Evolutionary conservation across 2,113 vertebrate species (phyloP), one percentile per base, ranked within the genome.

Genomic region (Chaenogobius annularis): DNA sequence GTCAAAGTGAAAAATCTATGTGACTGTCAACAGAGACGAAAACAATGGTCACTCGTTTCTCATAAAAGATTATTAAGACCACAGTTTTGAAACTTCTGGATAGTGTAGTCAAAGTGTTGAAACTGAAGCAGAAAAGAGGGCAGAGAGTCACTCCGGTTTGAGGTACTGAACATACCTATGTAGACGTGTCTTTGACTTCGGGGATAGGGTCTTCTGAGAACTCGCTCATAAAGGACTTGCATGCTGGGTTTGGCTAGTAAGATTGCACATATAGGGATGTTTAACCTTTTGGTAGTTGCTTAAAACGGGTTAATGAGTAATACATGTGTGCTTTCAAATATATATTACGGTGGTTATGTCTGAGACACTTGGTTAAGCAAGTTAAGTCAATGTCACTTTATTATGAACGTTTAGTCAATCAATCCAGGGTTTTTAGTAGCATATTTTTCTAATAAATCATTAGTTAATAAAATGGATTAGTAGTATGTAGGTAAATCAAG

Each of bases 161-260:
- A 85, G 72, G 74, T 76, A 66, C 70, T 70, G 70, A n/a, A 98
- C 97, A 90, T 99, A 99, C 98, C 98, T 96, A 97, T 94, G 93
- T 92, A 94, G 94, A 93, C 92, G 95, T 94, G 94, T 90, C 93
- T 95, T 94, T 96, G 94, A 92, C 94, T 86, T 93, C 94, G 91
- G 91, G 95, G 96, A 89, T 95, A 97, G 91, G 97, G 95, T 98
- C 97, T 97, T 97, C 97, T 98, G 94, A 99, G 96, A 91, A 98
- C 96, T 92, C 96, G 90, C 85, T 99, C 96, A 96, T 97, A 98
- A 93, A 98, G 96, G 93, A 98, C 96, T 94, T 98, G 98, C 96
- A 96, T 98, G 96, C 95, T 98, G 96, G 96, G 92, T 93, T 98
- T 96, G 94, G 96, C 98, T 99, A 98, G 96, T 98, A 95, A 96